Evolutionary conservation across 2,113 vertebrate genomes (phyloP), one percentile per base, ranked within the genome.

Genomic region (Tilapia sparmanii): DNA sequence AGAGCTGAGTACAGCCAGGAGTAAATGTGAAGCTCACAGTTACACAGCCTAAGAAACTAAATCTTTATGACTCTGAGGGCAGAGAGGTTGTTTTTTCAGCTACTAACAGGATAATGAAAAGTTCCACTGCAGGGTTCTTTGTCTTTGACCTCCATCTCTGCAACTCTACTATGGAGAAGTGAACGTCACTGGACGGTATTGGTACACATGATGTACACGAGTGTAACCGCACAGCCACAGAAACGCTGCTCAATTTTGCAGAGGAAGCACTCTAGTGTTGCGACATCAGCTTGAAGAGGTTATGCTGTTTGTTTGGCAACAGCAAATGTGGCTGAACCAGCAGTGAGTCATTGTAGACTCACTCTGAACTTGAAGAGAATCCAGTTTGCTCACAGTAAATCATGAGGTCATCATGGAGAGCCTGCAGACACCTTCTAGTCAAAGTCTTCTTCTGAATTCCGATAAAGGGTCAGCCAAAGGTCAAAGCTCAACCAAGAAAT

Each of bases 281-380:
- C 19, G 5, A 87, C 80, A 61, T 83, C 86, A 31, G 57, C 35
- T 18, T 2, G 47, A 80, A 71, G 83, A 83, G 68, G 29, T 90
- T 82, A 31, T 71, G 79, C 79, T 87, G 84, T 71, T 59, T 71
- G 79, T 90, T 82, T 87, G 89, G 54, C 82, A 50, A 85, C 79
- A 82, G 78, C 11, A 16, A 82, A 84, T 79, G 81, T 76, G 85
- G 24, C 89, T 66, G 82, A 84, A 85, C 13, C 82, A 52, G 85
- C 85, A 50, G 22, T 85, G 86, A 87, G 10, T 90, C 86, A 87
- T 18, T 13, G 35, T 26, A 22, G 61, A 88, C 55, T 84, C 73
- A 45, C 40, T 68, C 59, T 63, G 29, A 33, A 63, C 59, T 4
- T 33, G 57, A 61, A 61, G 29, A 35, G 10, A 57, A 22, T 82